phyloP scores from a whole-genome alignment of 2,888 invertebrate genomes.

The Rhimphoctona megacephalus region DNA sequence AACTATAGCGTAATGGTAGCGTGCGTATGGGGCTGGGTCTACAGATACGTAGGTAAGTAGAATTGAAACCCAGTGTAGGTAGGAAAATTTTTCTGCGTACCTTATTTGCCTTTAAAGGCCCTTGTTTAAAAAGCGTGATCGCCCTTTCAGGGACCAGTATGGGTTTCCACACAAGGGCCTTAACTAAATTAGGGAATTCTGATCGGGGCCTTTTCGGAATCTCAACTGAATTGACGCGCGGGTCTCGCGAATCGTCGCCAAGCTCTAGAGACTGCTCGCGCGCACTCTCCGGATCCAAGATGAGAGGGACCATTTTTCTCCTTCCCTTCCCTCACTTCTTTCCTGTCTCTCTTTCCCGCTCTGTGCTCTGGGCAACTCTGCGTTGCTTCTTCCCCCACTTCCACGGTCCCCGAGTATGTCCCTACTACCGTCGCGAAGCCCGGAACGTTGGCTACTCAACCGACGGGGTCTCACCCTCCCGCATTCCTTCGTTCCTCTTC shows the following conservation, averaged over 20 bases:
- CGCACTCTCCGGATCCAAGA: constrained; percentile 83
- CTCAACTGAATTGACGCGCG: no score
- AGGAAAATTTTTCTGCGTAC: no score
- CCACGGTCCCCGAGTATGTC: constrained; percentile 56
- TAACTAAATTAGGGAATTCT: no score
- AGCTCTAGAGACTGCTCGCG: constrained; percentile 28
- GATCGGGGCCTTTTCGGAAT: no score
- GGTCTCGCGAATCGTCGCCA: constrained; percentile 40
- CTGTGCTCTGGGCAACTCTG: background rate
- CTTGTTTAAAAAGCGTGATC: no score
- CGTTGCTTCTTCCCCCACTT: constrained; percentile 60
- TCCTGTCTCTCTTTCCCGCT: background rate
- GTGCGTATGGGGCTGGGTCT: no score
- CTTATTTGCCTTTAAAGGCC: no score
- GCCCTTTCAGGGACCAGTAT: no score
- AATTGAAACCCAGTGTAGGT: no score
- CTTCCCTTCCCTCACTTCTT: background rate
- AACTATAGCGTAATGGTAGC: no score
- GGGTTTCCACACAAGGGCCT: no score
- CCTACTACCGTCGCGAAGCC: constrained; percentile 55
- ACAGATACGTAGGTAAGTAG: no score
- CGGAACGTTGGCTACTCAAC: constrained; percentile 69
- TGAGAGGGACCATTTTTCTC: constrained; percentile 78
- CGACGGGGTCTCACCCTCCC: constrained; percentile 70
- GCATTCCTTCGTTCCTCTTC: constrained; percentile 63